These are phyloP conservation scores for Heliconius aoede DNA, from an alignment of 2,888 invertebrate genomes.

Conservation along the genomic window DNA sequence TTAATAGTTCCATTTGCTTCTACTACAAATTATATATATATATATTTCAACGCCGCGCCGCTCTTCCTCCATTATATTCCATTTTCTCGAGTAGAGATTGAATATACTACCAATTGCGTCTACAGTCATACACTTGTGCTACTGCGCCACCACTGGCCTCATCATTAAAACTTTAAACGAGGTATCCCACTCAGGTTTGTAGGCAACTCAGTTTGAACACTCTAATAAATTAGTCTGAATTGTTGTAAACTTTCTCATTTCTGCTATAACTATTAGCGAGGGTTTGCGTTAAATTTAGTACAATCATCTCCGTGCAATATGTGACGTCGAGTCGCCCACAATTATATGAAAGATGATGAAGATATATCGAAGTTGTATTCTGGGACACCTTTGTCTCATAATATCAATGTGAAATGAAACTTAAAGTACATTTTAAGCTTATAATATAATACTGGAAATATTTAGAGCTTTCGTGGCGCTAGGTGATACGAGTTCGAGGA, in stretches of 20 bases:
- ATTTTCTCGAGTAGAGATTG: too few relatives aligned
- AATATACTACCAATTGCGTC: too few relatives aligned
- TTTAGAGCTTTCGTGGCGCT: background rate
- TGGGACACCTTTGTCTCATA: constrained; percentile 13
- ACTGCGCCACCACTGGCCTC: background rate
- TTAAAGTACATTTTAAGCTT: background rate
- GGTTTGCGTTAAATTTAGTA: constrained; percentile 58
- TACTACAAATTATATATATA: too few relatives aligned
- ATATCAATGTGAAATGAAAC: background rate
- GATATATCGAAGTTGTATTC: constrained; percentile 18
- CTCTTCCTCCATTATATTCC: too few relatives aligned
- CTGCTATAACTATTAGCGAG: constrained; percentile 55
- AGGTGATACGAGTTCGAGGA: too few relatives aligned
- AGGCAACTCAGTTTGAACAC: constrained; percentile 7
- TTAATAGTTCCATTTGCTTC: too few relatives aligned
- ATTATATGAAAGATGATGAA: constrained; percentile 14
- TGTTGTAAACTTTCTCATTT: constrained; percentile 58
- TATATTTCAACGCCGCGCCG: too few relatives aligned
- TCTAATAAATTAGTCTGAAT: constrained; percentile 51
- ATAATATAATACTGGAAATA: background rate
- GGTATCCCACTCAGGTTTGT: constrained; percentile 1
- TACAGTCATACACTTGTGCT: too few relatives aligned
- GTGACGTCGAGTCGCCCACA: constrained; percentile 5
- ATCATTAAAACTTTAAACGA: constrained; percentile 9
- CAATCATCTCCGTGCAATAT: constrained; percentile 42